phyloP scores from a whole-genome alignment of 1,140 invertebrate species.

The Ruditapes philippinarum region DNA sequence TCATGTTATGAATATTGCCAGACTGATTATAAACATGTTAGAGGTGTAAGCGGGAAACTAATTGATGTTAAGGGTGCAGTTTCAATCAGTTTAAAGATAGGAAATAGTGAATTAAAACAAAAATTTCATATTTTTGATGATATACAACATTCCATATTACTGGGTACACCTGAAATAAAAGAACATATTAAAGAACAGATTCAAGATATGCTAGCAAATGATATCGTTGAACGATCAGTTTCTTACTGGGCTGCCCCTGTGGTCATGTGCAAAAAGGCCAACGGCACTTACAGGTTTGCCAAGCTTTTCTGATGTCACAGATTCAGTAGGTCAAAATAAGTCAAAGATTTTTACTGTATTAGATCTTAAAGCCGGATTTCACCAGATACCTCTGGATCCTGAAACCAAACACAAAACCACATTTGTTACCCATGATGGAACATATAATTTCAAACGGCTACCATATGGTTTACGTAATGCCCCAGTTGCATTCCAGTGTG shows the following conservation, averaged over 20 bases:
- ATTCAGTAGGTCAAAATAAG: background rate
- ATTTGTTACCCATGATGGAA: conserved; percentile 46
- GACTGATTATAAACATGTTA: too few species aligned
- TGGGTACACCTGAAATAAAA: conserved; percentile 23
- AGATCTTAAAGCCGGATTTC: conserved; percentile 65
- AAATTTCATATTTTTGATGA: too few species aligned
- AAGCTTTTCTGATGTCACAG: background rate
- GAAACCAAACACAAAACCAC: conserved; percentile 58
- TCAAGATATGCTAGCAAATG: conserved; percentile 67
- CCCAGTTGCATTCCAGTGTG: background rate
- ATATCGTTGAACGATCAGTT: conserved; percentile 66
- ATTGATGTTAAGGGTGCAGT: too few species aligned
- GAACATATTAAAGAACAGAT: conserved; percentile 60
- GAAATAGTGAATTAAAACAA: too few species aligned
- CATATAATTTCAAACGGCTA: conserved; percentile 53
- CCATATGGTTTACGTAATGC: conserved; percentile 66
- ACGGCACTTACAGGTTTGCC: conserved; percentile 33
- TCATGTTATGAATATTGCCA: background rate
- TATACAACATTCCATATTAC: too few species aligned
- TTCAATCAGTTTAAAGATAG: too few species aligned
- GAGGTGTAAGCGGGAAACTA: too few species aligned
- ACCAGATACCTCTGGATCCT: conserved; percentile 63
- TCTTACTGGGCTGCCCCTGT: conserved; percentile 68
- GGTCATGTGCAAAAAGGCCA: conserved; percentile 66
- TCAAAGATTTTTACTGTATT: background rate